phyloP scores from a whole-genome alignment of 2,113 vertebrate species.

The Apodemus sylvaticus region DNA sequence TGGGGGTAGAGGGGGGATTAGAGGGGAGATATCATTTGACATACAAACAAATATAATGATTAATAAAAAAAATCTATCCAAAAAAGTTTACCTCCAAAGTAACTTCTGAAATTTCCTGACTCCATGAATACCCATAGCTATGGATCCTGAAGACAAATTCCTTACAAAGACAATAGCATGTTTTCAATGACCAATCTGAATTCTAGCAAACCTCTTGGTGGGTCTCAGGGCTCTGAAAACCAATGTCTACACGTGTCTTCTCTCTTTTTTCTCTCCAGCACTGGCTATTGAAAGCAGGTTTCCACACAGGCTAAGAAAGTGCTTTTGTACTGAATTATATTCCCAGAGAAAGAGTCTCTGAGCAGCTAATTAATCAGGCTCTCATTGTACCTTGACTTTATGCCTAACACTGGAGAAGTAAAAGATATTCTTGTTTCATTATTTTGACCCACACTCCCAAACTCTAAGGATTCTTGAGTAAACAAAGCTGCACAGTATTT shows the following conservation, averaged over 20 bases:
- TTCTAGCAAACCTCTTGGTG: not conserved
- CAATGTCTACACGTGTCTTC: not conserved
- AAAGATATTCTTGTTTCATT: not conserved
- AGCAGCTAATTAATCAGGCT: not conserved
- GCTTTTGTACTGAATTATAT: not conserved
- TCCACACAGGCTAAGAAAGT: not conserved
- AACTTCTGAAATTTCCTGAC: slow-evolving; percentile 23
- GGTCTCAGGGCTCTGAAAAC: not conserved
- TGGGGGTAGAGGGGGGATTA: no score
- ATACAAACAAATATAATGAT: no score
- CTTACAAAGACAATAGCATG: not conserved
- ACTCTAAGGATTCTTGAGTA: not conserved
- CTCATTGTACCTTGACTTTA: not conserved
- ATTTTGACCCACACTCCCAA: not conserved
- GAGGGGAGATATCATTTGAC: no score
- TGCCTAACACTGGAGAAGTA: not conserved
- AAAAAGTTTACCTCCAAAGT: not conserved
- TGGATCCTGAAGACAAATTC: not conserved
- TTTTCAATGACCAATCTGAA: not conserved
- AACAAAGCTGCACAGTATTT: not conserved
- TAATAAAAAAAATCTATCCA: no score
- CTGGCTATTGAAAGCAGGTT: not conserved
- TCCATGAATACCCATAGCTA: not conserved
- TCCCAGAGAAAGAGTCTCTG: not conserved
- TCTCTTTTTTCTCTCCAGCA: not conserved